Percentiles rank a stretch among this genome's conserved stretches.
phyloP scores from a whole-genome alignment of 2,797 vertebrate genomes.

The Acipenser ruthenus region DNA sequence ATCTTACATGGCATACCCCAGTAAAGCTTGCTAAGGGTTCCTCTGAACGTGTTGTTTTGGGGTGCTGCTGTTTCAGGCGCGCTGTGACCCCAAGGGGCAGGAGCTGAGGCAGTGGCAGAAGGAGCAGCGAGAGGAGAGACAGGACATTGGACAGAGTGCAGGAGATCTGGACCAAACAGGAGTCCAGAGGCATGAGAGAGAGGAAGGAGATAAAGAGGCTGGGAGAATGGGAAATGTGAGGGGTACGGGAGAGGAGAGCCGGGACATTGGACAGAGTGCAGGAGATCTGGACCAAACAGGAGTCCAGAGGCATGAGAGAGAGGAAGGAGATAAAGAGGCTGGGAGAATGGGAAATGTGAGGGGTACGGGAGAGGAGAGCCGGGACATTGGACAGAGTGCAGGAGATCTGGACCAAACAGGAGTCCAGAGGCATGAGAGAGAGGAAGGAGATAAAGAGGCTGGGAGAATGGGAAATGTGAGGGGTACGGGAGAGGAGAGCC shows the following conservation, averaged over 20 bases:
- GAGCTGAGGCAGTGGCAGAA: slow-evolving; percentile 84
- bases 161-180: slow-evolving; percentile 72
- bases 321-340: not conserved
- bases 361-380: slow-evolving; percentile 31
- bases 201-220: not conserved
- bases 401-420: slow-evolving; percentile 70
- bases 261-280: not conserved
- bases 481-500: no score
- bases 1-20: no score
- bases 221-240: not conserved
- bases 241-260: no score
- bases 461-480: not conserved
- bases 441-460: not conserved
- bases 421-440: slow-evolving; percentile 61
- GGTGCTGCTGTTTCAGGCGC: slow-evolving; percentile 49
- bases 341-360: slow-evolving; percentile 36
- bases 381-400: slow-evolving; percentile 47
- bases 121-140: slow-evolving; percentile 60
- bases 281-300: slow-evolving; percentile 34
- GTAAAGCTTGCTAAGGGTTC: no score
- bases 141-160: slow-evolving; percentile 57
- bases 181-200: slow-evolving; percentile 61
- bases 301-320: not conserved
- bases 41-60: no score
- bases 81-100: slow-evolving; percentile 69